Conservation (phyloP, 2,797 vertebrate species). For the Gymnocypris eckloni region DNA sequence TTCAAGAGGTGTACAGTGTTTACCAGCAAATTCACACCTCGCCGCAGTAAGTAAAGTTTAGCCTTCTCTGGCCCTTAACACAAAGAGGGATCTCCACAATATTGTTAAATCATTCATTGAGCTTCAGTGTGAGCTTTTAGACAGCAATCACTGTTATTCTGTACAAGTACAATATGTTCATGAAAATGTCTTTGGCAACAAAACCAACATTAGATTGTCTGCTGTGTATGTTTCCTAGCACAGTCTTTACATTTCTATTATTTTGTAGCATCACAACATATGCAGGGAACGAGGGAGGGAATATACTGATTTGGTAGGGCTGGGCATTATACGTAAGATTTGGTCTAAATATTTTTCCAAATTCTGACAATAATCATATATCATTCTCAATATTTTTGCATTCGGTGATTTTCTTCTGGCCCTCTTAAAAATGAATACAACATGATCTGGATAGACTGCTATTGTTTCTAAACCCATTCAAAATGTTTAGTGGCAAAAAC, state of each 20-base stretch:
- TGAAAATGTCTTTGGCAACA: background rate
- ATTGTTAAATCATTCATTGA: background rate
- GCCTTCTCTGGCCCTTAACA: constrained; percentile 23
- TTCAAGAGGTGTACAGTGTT: constrained; percentile 86
- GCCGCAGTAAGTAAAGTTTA: constrained; percentile 76
- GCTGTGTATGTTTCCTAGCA: background rate
- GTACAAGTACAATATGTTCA: background rate
- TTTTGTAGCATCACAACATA: constrained; percentile 7
- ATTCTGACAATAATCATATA: background rate
- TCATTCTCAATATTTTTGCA: background rate
- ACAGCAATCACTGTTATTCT: background rate
- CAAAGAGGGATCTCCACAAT: constrained; percentile 13
- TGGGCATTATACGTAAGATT: background rate
- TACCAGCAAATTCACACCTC: constrained; percentile 84
- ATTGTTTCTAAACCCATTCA: background rate
- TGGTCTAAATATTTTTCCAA: background rate
- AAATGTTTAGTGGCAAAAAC: background rate
- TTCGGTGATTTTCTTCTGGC: background rate
- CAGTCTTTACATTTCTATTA: background rate
- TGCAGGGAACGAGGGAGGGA: background rate
- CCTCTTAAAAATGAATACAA: background rate
- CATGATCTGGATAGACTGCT: background rate
- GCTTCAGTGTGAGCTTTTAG: constrained; percentile 23
- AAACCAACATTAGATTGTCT: constrained; percentile 8
- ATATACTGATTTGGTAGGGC: background rate